A percentile compares a stretch with the other conserved stretches of the same genome.
Conservation (phyloP, 2,113 vertebrate species). For the Albula goreensis region DNA sequence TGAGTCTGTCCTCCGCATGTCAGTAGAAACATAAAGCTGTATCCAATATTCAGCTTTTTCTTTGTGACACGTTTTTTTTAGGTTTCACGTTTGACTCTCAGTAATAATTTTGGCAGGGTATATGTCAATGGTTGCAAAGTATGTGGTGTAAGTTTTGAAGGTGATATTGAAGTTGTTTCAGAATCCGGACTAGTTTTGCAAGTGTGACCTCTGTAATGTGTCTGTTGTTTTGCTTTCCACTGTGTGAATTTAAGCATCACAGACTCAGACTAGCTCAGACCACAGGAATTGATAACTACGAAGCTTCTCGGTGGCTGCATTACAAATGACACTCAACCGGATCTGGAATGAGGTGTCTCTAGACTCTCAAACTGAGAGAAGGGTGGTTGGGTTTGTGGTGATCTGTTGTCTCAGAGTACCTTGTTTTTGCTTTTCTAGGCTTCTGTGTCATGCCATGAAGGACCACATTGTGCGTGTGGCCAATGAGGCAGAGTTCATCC, state of each 20-base stretch:
- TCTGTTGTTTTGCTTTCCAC: background rate
- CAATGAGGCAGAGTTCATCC: conserved; percentile 97
- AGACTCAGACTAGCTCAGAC: conserved; percentile 4
- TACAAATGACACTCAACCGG: background rate
- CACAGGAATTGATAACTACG: background rate
- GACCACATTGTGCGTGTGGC: conserved; percentile 97
- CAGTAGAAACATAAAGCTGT: background rate
- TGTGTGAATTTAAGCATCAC: background rate
- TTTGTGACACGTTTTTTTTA: background rate
- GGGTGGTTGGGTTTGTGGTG: background rate
- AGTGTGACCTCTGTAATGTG: background rate
- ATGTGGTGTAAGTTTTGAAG: background rate
- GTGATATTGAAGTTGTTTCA: background rate
- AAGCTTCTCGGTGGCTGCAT: background rate
- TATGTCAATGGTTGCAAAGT: background rate
- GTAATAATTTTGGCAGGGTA: background rate
- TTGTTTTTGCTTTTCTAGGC: conserved; percentile 60
- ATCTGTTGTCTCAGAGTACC: conserved; percentile 13
- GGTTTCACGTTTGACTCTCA: background rate
- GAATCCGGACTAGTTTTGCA: conserved; percentile 9
- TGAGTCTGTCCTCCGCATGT: conserved; percentile 33
- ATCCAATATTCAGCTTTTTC: background rate
- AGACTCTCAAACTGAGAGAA: background rate
- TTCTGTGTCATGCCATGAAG: conserved; percentile 97
- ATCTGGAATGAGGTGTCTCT: background rate